These are phyloP conservation scores for Perizoma flavofasciatum DNA, from an alignment of 2,888 invertebrate genomes.

Conservation along the genomic window DNA sequence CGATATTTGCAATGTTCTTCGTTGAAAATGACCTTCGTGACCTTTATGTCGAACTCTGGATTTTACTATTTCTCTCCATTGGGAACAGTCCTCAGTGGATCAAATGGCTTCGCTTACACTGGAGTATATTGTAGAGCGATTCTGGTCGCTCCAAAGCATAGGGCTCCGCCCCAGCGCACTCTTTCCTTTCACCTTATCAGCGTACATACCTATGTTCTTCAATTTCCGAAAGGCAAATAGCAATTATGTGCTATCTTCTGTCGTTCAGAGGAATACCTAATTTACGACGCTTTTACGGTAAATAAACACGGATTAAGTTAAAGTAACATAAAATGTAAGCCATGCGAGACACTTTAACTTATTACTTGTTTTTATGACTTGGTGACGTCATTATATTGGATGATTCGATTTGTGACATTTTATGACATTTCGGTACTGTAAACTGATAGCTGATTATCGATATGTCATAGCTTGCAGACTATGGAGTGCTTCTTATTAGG, in stretches of 20 bases:
- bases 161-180: no score
- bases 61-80: no score
- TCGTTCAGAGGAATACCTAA: constrained; percentile 39
- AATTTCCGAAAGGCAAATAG: constrained; percentile 31
- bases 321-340: constrained; percentile 45
- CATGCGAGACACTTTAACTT: constrained; percentile 36
- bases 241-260: constrained; percentile 33
- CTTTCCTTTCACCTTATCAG: no score
- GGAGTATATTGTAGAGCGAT: no score
- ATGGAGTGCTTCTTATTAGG: no score
- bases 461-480: not conserved
- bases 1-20: no score
- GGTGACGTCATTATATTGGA: constrained; percentile 19
- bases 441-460: not conserved
- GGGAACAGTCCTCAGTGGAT: no score
- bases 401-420: constrained; percentile 7
- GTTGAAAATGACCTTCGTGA: no score
- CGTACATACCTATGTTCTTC: not conserved
- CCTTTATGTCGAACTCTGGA: no score
- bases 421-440: not conserved
- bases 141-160: no score
- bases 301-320: constrained; percentile 48
- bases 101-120: no score
- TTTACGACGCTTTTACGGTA: constrained; percentile 42
- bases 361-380: constrained; percentile 29